Base-by-base conservation (phyloP, 2,797 vertebrate species). In the Apogon talboti region DNA sequence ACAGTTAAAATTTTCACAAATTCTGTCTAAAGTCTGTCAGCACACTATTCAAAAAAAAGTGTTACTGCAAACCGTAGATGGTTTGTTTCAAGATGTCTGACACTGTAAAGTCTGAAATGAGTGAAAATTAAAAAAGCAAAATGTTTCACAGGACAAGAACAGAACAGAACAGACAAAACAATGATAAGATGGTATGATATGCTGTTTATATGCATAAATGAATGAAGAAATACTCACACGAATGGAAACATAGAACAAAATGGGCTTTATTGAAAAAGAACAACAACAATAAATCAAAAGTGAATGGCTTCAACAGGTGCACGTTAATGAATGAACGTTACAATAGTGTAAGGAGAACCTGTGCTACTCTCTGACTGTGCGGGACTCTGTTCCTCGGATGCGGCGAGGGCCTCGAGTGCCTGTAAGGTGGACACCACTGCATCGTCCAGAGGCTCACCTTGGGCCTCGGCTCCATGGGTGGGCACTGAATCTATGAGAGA, bases 331-430 rank as follows among this genome's bases (percentile, higher is more conserved):
- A 99, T 99, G 93, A 99, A 99, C 0, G 97, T 98, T 94, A 98
- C 96, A 92, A 99, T 97, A 88, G 95, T 94, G 91, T 95, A 98
- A 96, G 96, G 94, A 96, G 96, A 93, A 99, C 98, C 98, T 99
- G 97, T 96, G 95, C 94, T 97, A 91, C 95, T 96, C 94, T 95
- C 96, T 51, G 95, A 95, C 90, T 97, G 96, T 14, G 87, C 88
- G 9, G 92, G 90, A 66, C 90, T 89, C 84, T 95, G 95, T 85
- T 99, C 97, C 91, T 98, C 97, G 44, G 98, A 98, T 58, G 96
- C 96, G 72, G 97, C 95, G 61, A 99, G 94, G 52, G 95, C 96
- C 90, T 98, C 96, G 10, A 99, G 92, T 16, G 96, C 95, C 90
- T 97, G 96, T 84, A 99, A 93, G 3, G 97, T 97, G 80, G 97